Evolutionary conservation across 2,888 invertebrate species (phyloP), one percentile per base, ranked within the genome.

Genomic region (Sepioteuthis lessoniana): DNA sequence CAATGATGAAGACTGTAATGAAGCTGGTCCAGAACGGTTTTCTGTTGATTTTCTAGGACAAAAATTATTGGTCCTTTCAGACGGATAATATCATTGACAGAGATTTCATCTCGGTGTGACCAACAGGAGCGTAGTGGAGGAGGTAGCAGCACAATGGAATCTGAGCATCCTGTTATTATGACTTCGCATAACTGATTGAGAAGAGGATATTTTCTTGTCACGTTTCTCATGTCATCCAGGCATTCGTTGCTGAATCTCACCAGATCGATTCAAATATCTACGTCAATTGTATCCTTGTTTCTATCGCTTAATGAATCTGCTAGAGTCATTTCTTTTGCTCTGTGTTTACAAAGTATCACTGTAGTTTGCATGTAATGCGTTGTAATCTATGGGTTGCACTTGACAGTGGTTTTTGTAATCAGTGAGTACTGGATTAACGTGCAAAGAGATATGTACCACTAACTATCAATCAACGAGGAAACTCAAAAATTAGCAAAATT

Each of bases 321-420:
- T 19, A 95, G 35, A 38, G 91, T 38, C 94, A 95, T 94, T n/a
- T 94, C 94, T 38, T 94, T 94, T 95, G 94, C n/a, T 93, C 60
- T 25, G 95, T 90, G 21, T 38, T 47, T 37, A 94, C 93, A 38
- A 95, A 94, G 94, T 95, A 95, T 10, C 94, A 46, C 91, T 95
- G 95, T 13, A 95, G 90, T 55, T 94, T 19, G 8, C 95, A 93
- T 28, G 95, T 93, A 94, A 95, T 94, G 38, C 94, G 35, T 55
- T 95, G 95, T 37, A 95, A 92, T 28, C 95, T 47, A 25, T 94
- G 94, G 93, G 95, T 93, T 37, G 94, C 94, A 28, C 94, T 90
- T 25, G 76, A 90, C 21, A 95, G 94, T 7, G 94, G 93, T 94
- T 95, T 94, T 10, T 90, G 90, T 35, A 90, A n/a, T n/a, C n/a